Conservation (phyloP, 2,113 vertebrate species). For the Rattus norvegicus region DNA sequence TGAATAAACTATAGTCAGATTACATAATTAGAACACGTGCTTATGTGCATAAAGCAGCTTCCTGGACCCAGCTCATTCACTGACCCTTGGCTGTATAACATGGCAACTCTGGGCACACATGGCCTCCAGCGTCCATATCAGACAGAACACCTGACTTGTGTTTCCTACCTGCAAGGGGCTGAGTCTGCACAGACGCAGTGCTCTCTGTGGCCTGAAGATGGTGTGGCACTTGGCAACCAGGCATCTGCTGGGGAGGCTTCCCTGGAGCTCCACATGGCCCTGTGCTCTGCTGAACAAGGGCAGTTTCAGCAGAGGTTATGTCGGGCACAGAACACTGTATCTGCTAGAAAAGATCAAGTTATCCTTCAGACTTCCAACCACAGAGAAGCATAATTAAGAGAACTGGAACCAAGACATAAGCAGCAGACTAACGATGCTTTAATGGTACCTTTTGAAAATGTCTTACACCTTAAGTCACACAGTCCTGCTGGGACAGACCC, state of each 20-base stretch:
- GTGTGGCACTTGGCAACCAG: constrained; percentile 40
- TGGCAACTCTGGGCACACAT: not conserved
- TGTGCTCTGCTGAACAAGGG: constrained; percentile 59
- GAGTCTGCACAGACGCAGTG: constrained; percentile 69
- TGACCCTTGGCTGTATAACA: not conserved
- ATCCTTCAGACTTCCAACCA: constrained; percentile 55
- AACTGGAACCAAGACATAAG: not conserved
- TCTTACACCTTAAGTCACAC: not conserved
- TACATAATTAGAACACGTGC: not conserved
- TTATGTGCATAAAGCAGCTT: not conserved
- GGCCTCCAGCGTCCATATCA: not conserved
- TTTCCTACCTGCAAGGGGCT: constrained; percentile 83
- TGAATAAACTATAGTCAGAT: not conserved
- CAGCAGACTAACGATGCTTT: not conserved
- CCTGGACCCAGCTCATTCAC: constrained; percentile 45
- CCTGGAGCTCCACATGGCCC: constrained; percentile 23
- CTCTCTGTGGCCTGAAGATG: constrained; percentile 56
- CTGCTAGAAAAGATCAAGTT: constrained; percentile 57
- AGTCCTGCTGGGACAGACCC: not conserved
- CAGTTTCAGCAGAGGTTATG: constrained; percentile 25
- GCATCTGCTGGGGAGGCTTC: constrained; percentile 32
- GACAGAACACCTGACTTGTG: not conserved
- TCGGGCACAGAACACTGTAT: constrained; percentile 58
- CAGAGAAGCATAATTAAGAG: not conserved
- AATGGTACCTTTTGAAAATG: not conserved